These are phyloP conservation scores for Drosophila orosa DNA, from an alignment of 1,140 invertebrate genomes.

Conservation along the genomic window DNA sequence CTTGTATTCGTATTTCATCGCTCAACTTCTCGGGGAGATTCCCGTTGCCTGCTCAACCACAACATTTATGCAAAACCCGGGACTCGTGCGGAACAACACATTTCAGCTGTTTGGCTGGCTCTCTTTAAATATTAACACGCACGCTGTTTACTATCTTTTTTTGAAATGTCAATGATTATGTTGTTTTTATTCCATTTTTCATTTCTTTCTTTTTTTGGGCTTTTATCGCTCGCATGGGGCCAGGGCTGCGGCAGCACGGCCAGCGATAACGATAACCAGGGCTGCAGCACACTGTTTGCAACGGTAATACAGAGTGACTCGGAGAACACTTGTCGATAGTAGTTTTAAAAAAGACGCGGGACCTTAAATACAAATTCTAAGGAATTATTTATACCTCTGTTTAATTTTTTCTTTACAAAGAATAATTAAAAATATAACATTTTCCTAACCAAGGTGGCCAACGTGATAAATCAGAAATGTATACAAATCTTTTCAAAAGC, in stretches of 20 bases:
- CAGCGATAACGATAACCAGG: conserved; percentile 45
- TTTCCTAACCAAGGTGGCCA: too few relatives aligned
- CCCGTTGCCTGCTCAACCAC: conserved; percentile 20
- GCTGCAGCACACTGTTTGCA: background rate
- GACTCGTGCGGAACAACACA: conserved; percentile 56
- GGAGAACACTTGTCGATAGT: background rate
- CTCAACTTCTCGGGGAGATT: conserved; percentile 18
- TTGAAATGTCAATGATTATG: conserved; percentile 29
- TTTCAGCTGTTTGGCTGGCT: conserved; percentile 30
- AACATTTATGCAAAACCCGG: conserved; percentile 48
- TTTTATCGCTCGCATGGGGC: conserved; percentile 21
- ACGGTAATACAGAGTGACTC: background rate
- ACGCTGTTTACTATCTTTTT: conserved; percentile 27
- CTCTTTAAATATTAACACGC: conserved; percentile 37
- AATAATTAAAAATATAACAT: background rate
- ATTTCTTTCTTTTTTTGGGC: conserved; percentile 17
- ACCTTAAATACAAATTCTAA: background rate
- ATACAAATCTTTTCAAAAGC: background rate
- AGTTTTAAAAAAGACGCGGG: background rate
- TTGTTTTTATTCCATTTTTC: conserved; percentile 22
- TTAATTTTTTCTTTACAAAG: too few relatives aligned
- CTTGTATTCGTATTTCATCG: conserved; percentile 75
- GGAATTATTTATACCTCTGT: too few relatives aligned
- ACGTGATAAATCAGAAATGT: background rate
- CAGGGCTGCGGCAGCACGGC: conserved; percentile 28